Conservation (phyloP, 1,140 invertebrate species). For the Drosophila kurseongensis region DNA sequence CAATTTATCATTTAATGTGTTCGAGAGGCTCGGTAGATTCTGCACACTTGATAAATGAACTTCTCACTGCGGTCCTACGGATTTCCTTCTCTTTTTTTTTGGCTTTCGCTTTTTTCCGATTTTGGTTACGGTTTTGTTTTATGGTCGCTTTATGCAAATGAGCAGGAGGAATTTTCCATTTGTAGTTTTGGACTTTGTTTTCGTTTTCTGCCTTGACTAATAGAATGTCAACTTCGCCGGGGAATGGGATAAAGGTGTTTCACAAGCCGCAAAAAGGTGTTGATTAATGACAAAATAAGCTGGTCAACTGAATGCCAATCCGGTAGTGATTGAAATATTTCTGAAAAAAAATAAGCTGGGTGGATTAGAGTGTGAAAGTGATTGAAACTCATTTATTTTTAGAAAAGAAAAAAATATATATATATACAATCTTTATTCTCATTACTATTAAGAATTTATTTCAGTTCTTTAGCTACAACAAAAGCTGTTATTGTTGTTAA, state of each 20-base stretch:
- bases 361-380: slow-evolving; percentile 7
- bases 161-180: slow-evolving; percentile 36
- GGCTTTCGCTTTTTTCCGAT: slow-evolving; percentile 30
- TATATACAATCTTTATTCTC: no score
- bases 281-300: slow-evolving; percentile 62
- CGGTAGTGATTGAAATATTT: slow-evolving; percentile 51
- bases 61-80: slow-evolving; percentile 26
- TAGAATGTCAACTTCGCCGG: slow-evolving; percentile 41
- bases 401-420: no score
- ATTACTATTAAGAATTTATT: not conserved
- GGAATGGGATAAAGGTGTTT: slow-evolving; percentile 50
- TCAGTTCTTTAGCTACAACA: not conserved
- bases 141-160: slow-evolving; percentile 77
- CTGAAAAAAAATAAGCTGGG: slow-evolving; percentile 12
- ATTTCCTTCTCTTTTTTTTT: slow-evolving; percentile 43
- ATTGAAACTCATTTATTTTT: no score
- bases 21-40: slow-evolving; percentile 29
- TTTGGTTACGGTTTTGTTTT: slow-evolving; percentile 61
- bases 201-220: slow-evolving; percentile 30
- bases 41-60: slow-evolving; percentile 71
- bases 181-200: slow-evolving; percentile 28
- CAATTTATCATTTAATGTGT: slow-evolving; percentile 72
- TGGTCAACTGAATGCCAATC: slow-evolving; percentile 31
- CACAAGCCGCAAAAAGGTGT: slow-evolving; percentile 13
- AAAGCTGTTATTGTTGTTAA: not conserved